A percentile compares a stretch with the other conserved stretches of the same genome.
Evolutionary conservation across 2,888 invertebrate genomes (phyloP).

Genomic region (Aspidapion aeneum): DNA sequence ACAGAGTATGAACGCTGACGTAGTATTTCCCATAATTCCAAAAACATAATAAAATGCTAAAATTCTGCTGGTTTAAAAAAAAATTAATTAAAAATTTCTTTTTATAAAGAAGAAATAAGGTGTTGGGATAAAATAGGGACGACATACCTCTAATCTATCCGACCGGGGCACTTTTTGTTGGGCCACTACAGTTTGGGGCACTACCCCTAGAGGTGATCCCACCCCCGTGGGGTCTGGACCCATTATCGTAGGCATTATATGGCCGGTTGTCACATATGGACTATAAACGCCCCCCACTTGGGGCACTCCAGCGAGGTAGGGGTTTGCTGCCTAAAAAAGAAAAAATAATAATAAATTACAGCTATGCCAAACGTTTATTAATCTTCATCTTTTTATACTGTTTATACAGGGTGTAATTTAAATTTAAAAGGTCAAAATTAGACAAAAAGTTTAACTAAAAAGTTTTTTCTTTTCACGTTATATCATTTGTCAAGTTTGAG

Average conservation of each 20-base stretch:
- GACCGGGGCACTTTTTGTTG: constrained; percentile 94
- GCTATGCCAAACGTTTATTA: no score
- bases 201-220: constrained; percentile 78
- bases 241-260: constrained; percentile 86
- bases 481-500: no score
- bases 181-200: constrained; percentile 80
- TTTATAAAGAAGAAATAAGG: constrained; percentile 23
- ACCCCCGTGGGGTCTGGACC: constrained; percentile 81
- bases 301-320: constrained; percentile 88
- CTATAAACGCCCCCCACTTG: constrained; percentile 86
- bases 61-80: constrained; percentile 16
- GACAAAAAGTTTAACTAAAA: no score
- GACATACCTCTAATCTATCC: constrained; percentile 92
- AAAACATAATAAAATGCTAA: no score
- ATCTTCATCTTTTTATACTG: no score
- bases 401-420: no score
- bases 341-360: constrained; percentile 15
- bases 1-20: background rate
- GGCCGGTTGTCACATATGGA: constrained; percentile 85
- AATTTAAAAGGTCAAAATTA: no score
- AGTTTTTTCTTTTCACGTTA: no score
- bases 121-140: constrained; percentile 4
- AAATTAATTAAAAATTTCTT: constrained; percentile 12
- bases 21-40: background rate
- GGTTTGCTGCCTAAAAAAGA: constrained; percentile 75